Evolutionary conservation across 92 coral and sea anemone species (phyloP).

Genomic region (Epizoanthus rinbou): DNA sequence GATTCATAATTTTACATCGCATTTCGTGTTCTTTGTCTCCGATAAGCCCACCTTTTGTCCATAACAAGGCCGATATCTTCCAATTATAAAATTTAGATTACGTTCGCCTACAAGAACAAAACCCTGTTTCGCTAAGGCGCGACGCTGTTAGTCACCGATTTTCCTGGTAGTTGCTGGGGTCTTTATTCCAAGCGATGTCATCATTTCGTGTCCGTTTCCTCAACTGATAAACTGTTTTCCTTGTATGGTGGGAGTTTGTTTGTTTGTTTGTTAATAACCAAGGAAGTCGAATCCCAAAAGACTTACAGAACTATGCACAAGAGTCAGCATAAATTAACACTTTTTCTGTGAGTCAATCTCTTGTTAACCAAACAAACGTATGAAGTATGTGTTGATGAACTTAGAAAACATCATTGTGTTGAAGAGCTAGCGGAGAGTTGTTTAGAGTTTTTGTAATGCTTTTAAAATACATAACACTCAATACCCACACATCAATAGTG

Average conservation of each 20-base stretch:
- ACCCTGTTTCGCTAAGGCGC: conserved; percentile 12
- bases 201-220: conserved; percentile 4
- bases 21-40: conserved; percentile 27
- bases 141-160: not conserved
- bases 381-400: conserved; percentile 40
- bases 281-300: conserved; percentile 19
- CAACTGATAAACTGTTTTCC: not conserved
- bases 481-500: conserved; percentile 18
- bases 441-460: conserved; percentile 18
- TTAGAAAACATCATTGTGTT: conserved; percentile 26
- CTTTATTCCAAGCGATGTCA: not conserved
- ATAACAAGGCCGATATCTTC: conserved; percentile 33
- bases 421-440: not conserved
- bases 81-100: conserved; percentile 45
- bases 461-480: not conserved
- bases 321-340: conserved; percentile 27
- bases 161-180: conserved; percentile 2
- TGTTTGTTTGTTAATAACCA: not conserved
- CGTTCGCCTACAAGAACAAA: conserved; percentile 32
- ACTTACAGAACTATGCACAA: not conserved
- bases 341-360: not conserved
- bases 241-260: conserved; percentile 5
- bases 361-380: conserved; percentile 19
- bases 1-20: conserved; percentile 30
- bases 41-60: conserved; percentile 41